A percentile compares a stretch with the other conserved stretches of the same genome.
Conservation (phyloP, 2,888 invertebrate species). For the Drosophila leonis region DNA sequence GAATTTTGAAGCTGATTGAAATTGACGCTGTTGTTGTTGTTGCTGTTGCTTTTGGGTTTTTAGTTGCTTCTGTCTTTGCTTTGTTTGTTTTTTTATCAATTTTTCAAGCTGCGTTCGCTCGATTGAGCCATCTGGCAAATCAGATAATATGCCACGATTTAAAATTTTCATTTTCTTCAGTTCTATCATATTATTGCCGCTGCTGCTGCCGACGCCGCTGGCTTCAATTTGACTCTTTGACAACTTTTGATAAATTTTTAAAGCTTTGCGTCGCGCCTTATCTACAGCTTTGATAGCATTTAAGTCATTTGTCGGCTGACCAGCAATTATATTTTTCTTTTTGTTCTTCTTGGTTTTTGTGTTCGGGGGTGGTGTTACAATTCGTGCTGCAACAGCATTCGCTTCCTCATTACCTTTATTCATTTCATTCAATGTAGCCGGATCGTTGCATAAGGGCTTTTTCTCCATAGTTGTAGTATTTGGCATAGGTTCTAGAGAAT, state of each 20-base stretch:
- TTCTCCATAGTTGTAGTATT: neutral
- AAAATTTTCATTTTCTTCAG: conserved; percentile 55
- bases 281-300: conserved; percentile 55
- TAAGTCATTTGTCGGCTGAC: neutral
- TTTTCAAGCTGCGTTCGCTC: conserved; percentile 74
- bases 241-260: conserved; percentile 80
- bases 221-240: conserved; percentile 40
- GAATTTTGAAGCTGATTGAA: conserved; percentile 10
- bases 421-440: neutral
- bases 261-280: conserved; percentile 76
- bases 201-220: conserved; percentile 2
- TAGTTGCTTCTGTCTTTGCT: conserved; percentile 69
- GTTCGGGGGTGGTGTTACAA: neutral
- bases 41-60: conserved; percentile 54
- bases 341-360: conserved; percentile 70
- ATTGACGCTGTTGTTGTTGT: conserved; percentile 9
- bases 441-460: neutral
- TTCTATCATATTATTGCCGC: conserved; percentile 9
- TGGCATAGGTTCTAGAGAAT: neutral
- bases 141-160: conserved; percentile 31
- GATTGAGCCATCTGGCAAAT: conserved; percentile 38
- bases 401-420: neutral
- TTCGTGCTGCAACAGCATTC: neutral
- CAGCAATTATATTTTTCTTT: conserved; percentile 50
- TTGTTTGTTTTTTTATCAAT: conserved; percentile 74